Evolutionary conservation across 1,140 invertebrate species (phyloP).

Genomic region (Halesus radiatus): DNA sequence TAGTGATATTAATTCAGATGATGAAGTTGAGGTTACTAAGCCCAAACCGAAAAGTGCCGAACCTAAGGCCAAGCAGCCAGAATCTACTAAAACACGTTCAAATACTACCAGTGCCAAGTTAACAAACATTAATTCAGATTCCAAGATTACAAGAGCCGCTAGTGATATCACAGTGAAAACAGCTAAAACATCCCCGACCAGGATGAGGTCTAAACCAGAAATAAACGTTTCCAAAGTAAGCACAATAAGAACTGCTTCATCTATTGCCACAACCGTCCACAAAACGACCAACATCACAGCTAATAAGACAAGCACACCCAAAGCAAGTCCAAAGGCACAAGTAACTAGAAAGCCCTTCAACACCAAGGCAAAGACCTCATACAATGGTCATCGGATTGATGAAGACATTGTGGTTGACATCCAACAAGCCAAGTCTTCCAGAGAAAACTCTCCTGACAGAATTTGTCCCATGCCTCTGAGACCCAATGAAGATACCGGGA

Average conservation of each 20-base stretch:
- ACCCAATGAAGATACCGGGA: constrained; percentile 72
- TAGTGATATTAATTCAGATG: constrained; percentile 34
- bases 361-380: constrained; percentile 45
- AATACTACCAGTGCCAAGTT: constrained; percentile 26
- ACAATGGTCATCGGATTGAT: constrained; percentile 62
- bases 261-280: constrained; percentile 59
- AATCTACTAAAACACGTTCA: constrained; percentile 49
- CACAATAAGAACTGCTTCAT: constrained; percentile 58
- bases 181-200: constrained; percentile 63
- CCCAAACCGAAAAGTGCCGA: constrained; percentile 38
- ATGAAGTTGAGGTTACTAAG: constrained; percentile 40
- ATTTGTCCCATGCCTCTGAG: constrained; percentile 75
- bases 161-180: constrained; percentile 71
- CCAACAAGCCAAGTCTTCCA: constrained; percentile 78
- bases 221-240: constrained; percentile 64
- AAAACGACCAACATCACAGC: constrained; percentile 61
- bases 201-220: constrained; percentile 67
- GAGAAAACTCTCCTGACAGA: constrained; percentile 79
- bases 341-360: constrained; percentile 55
- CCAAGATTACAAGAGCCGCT: constrained; percentile 70
- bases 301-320: constrained; percentile 59
- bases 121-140: constrained; percentile 57
- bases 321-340: constrained; percentile 66
- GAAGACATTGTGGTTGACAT: constrained; percentile 74
- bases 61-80: constrained; percentile 37